phyloP scores from a whole-genome alignment of 2,113 vertebrate genomes.

The Seriola dumerili region DNA sequence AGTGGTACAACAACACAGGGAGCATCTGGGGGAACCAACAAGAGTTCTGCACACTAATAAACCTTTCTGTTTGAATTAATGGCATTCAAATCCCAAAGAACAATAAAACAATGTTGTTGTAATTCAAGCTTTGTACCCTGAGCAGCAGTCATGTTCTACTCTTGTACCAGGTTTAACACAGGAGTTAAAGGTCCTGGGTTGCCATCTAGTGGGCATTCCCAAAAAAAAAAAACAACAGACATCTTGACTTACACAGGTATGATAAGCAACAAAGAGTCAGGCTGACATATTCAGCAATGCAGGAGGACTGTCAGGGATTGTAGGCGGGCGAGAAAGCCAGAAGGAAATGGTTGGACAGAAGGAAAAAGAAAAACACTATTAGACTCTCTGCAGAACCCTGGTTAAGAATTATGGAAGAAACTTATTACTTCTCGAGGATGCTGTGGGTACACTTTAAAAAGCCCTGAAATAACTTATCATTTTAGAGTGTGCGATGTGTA shows the following conservation, averaged over 20 bases:
- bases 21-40: conserved; percentile 25
- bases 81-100: conserved; percentile 55
- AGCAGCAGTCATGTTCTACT: background rate
- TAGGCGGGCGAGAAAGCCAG: background rate
- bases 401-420: background rate
- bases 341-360: background rate
- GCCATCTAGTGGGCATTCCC: conserved; percentile 63
- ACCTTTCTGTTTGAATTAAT: conserved; percentile 66
- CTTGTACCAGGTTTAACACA: too few species aligned
- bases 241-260: background rate
- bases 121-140: conserved; percentile 2
- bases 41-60: conserved; percentile 67
- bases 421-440: background rate
- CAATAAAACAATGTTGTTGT: conserved; percentile 5
- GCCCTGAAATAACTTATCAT: background rate
- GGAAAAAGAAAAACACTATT: background rate
- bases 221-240: background rate
- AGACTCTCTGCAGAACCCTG: background rate
- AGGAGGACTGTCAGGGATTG: background rate
- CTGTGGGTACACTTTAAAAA: background rate
- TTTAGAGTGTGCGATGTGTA: background rate
- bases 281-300: too few species aligned
- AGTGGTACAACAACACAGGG: background rate
- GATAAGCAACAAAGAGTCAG: background rate
- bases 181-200: background rate